Conservation (phyloP, 2,113 vertebrate genomes). For the Hirundichthys speculiger region DNA sequence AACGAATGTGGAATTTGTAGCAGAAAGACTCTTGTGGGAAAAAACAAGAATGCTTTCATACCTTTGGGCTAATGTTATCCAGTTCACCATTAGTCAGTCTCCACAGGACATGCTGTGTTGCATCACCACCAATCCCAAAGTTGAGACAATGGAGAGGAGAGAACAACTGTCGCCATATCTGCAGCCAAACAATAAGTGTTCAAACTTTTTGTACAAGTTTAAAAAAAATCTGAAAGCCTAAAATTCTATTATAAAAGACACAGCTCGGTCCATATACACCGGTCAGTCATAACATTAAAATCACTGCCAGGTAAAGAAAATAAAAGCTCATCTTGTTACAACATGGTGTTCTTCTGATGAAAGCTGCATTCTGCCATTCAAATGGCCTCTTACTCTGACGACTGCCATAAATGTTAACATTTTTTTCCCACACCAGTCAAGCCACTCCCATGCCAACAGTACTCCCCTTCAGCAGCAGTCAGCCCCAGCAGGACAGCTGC, state of each 20-base stretch:
- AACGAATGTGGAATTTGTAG: constrained; percentile 8
- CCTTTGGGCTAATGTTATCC: constrained; percentile 91
- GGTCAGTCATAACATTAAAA: not conserved
- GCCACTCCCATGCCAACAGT: too few relatives aligned
- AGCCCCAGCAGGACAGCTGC: too few relatives aligned
- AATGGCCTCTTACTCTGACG: too few relatives aligned
- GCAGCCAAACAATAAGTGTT: constrained; percentile 25
- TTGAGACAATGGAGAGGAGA: constrained; percentile 91
- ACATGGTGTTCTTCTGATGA: too few relatives aligned
- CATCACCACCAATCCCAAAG: constrained; percentile 89
- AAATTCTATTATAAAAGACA: not conserved
- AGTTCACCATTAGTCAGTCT: constrained; percentile 89
- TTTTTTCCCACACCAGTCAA: too few relatives aligned
- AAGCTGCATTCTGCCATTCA: too few relatives aligned
- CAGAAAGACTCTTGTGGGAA: constrained; percentile 49
- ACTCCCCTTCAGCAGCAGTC: too few relatives aligned
- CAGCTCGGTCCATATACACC: not conserved
- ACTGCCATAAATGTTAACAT: too few relatives aligned
- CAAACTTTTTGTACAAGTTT: not conserved
- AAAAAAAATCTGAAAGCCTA: not conserved
- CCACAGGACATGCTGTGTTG: constrained; percentile 92
- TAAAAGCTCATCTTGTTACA: too few relatives aligned
- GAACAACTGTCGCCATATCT: constrained; percentile 92
- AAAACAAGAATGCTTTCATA: constrained; percentile 54
- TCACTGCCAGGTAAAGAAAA: too few relatives aligned